Percentiles rank a stretch among this genome's conserved stretches.
Evolutionary conservation across 1,140 invertebrate species (phyloP).

Genomic region (Leptoteleia sp.): DNA sequence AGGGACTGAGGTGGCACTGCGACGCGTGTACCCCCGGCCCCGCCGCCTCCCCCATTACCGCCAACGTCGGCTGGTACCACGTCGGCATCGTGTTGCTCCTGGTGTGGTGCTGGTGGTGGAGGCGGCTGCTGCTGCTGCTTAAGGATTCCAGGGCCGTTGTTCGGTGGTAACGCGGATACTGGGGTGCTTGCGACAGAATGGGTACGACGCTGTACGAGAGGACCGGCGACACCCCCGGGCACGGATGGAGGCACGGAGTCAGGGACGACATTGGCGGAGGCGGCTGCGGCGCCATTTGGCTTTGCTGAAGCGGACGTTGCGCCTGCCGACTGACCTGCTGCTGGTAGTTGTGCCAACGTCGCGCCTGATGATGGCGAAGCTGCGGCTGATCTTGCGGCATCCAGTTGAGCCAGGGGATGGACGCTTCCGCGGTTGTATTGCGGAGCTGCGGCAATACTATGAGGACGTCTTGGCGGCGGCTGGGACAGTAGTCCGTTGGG

Average conservation of each 20-base stretch:
- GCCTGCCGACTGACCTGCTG: slow-evolving; percentile 11
- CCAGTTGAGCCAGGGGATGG: slow-evolving; percentile 70
- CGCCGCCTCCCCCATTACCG: slow-evolving; percentile 4
- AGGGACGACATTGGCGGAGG: slow-evolving; percentile 4
- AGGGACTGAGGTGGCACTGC: slow-evolving; percentile 76
- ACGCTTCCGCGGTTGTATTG: slow-evolving; percentile 71
- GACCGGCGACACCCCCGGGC: slow-evolving; percentile 38
- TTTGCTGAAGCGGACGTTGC: slow-evolving; percentile 34
- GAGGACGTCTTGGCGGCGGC: slow-evolving; percentile 80
- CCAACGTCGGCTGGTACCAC: slow-evolving; percentile 7
- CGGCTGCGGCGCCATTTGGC: too few species aligned
- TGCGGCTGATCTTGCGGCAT: slow-evolving; percentile 63
- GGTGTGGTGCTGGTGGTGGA: slow-evolving; percentile 6
- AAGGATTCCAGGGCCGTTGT: slow-evolving; percentile 27
- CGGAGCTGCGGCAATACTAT: slow-evolving; percentile 79
- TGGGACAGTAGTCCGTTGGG: slow-evolving; percentile 77
- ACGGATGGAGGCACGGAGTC: slow-evolving; percentile 37
- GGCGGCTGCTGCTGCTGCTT: slow-evolving; percentile 17
- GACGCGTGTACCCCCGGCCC: slow-evolving; percentile 64
- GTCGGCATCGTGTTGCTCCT: slow-evolving; percentile 11
- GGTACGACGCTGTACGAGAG: slow-evolving; percentile 72
- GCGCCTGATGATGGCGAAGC: slow-evolving; percentile 51
- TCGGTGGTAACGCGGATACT: slow-evolving; percentile 66
- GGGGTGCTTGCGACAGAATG: slow-evolving; percentile 74
- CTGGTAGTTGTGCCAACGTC: slow-evolving; percentile 41